phyloP scores from a whole-genome alignment of 2,113 vertebrate genomes.

The Notarius lentiginosus region DNA sequence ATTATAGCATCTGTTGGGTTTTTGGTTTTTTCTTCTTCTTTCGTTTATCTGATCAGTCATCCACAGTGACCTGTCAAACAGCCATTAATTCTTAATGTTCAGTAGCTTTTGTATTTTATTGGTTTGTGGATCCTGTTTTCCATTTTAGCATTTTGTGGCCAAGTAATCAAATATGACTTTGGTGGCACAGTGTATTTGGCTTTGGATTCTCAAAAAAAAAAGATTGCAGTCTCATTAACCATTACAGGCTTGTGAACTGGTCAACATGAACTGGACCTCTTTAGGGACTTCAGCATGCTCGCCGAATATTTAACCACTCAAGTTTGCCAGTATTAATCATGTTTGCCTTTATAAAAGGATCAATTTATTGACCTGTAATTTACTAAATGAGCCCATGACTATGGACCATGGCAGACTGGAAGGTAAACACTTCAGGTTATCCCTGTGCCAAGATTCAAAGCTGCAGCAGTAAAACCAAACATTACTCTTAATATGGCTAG shows the following conservation, averaged over 20 bases:
- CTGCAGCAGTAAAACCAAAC: constrained; percentile 28
- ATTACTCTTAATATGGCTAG: constrained; percentile 51
- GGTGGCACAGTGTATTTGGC: not conserved
- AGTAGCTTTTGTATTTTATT: constrained; percentile 16
- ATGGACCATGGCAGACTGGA: constrained; percentile 42
- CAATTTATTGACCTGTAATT: constrained; percentile 60
- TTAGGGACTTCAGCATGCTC: constrained; percentile 47
- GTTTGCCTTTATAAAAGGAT: constrained; percentile 64
- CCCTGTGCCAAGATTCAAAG: constrained; percentile 47
- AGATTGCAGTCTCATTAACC: not conserved
- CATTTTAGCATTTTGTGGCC: constrained; percentile 12
- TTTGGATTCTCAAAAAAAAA: not conserved
- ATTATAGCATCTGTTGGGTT: constrained; percentile 13
- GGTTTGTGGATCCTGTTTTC: not conserved
- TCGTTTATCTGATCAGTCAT: constrained; percentile 15
- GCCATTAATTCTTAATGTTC: constrained; percentile 26
- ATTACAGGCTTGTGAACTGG: constrained; percentile 10
- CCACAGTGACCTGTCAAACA: constrained; percentile 31
- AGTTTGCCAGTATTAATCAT: constrained; percentile 60
- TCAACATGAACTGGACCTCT: constrained; percentile 23
- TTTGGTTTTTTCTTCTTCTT: not conserved
- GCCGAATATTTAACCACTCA: constrained; percentile 61
- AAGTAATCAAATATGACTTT: not conserved
- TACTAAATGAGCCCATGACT: constrained; percentile 51
- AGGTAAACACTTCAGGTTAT: constrained; percentile 42